Evolutionary conservation across 2,797 vertebrate genomes (phyloP), one percentile per base, ranked within the genome.

Genomic region (Diceros bicornis): DNA sequence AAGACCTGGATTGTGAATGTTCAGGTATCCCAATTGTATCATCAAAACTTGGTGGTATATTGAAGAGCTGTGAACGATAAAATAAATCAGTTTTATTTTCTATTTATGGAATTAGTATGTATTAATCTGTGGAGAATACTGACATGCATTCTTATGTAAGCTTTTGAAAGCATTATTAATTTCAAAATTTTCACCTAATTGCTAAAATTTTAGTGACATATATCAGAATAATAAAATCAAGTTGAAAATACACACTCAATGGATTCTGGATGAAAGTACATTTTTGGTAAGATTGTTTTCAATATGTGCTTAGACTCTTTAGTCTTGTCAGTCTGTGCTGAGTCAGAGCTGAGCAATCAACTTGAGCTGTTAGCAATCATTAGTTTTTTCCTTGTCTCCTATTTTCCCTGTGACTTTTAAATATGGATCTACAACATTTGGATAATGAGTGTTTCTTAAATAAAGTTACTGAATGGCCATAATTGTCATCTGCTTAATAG

Each of bases 401-500:
- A 57, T 82, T 89, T 91, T 93, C 66, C 41, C 25, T 61, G 55
- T 77, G 55, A 86, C 69, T 91, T 96, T 81, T 81, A 90, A 92
- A 91, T 75, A 57, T 64, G 57, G 66, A 93, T 29, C 11, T 62
- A 61, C 37, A 84, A 34, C 68, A 89, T 93, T 94, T 95, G 81
- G 69, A 34, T 92, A 97, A 91, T 95, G 57, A 14, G 23, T 86
- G 0, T 89, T 64, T 89, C 37, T 94, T 75, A 41, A n/a, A 72
- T 62, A 96, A 95, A 97, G 68, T 89, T 94, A 86, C 29, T 79
- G 23, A 95, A 79, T 93, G 82, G 44, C 7, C 32, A 64, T 74
- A 97, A 21, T 57, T 95, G 16, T 93, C 61, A 74, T 64, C 34
- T 93, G 27, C 27, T 81, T 89, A 97, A 89, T 85, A 72, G 6